A percentile compares a stretch with the other conserved stretches of the same genome.
phyloP scores from a whole-genome alignment of 2,113 vertebrate genomes.

The Syngnathus typhle region DNA sequence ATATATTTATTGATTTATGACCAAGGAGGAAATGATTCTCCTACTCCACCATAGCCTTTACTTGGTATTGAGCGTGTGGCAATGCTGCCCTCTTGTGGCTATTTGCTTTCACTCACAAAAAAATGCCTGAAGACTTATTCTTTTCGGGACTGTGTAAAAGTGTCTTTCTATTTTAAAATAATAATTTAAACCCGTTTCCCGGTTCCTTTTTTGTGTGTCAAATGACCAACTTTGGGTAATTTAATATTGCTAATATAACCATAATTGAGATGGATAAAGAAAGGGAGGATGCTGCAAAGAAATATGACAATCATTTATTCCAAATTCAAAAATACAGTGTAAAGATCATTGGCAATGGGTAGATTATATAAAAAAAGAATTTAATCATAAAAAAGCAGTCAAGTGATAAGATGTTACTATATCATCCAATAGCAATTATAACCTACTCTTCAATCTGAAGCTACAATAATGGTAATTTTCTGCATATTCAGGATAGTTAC shows the following conservation, averaged over 20 bases:
- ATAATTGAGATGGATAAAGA: background rate
- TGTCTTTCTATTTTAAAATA: too few species aligned
- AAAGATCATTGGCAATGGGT: background rate
- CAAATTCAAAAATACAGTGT: background rate
- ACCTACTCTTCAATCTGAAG: background rate
- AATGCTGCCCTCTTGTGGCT: background rate
- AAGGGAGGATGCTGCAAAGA: background rate
- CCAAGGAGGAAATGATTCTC: background rate
- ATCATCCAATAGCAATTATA: conserved; percentile 15
- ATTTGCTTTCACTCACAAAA: background rate
- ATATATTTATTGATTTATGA: background rate
- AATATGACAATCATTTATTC: conserved; percentile 11
- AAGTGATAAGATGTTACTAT: conserved; percentile 13
- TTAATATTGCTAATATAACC: background rate
- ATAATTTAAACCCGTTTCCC: background rate
- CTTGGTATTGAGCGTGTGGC: background rate
- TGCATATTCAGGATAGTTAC: background rate
- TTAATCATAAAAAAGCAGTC: conserved; percentile 13
- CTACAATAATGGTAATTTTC: background rate
- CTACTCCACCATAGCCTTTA: background rate
- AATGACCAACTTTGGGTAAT: background rate
- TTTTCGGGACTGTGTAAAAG: too few species aligned
- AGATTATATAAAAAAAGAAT: conserved; percentile 3
- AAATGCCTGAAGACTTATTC: background rate
- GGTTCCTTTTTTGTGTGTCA: background rate